Evolutionary conservation across 2,888 invertebrate species (phyloP).

Genomic region (Amiota communis): DNA sequence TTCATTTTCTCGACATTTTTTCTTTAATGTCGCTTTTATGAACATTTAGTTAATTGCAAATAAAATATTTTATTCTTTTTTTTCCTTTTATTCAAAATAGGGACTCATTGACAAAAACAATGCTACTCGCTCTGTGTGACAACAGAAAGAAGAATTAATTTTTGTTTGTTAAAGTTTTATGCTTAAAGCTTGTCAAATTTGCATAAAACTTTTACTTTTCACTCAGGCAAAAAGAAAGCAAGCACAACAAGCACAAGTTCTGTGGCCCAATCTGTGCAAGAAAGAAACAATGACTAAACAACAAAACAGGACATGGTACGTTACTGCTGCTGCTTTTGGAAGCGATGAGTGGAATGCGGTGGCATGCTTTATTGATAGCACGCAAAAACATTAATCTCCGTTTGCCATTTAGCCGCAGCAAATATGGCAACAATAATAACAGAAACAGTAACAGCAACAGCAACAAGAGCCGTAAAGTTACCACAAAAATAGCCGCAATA

Average conservation of each 20-base stretch:
- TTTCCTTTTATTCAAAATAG: not conserved
- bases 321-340: too few relatives aligned
- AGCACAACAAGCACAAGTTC: too few relatives aligned
- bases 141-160: too few relatives aligned
- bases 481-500: slow-evolving; percentile 38
- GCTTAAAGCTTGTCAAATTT: too few relatives aligned
- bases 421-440: slow-evolving; percentile 44
- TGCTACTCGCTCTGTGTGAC: too few relatives aligned
- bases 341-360: not conserved
- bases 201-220: too few relatives aligned
- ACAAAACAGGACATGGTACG: too few relatives aligned
- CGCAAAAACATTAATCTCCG: slow-evolving; percentile 69
- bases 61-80: slow-evolving; percentile 40
- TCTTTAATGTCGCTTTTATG: slow-evolving; percentile 46
- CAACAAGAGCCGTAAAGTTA: slow-evolving; percentile 28
- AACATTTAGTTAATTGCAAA: slow-evolving; percentile 67
- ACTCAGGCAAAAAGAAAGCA: too few relatives aligned
- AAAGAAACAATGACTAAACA: too few relatives aligned
- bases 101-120: not conserved
- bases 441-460: slow-evolving; percentile 17
- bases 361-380: slow-evolving; percentile 54
- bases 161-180: too few relatives aligned
- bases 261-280: too few relatives aligned
- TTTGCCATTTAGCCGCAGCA: slow-evolving; percentile 61
- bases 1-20: slow-evolving; percentile 31